A percentile compares a stretch with the other conserved stretches of the same genome.
Evolutionary conservation across 2,888 invertebrate genomes (phyloP).

Genomic region (Eledona agricola): DNA sequence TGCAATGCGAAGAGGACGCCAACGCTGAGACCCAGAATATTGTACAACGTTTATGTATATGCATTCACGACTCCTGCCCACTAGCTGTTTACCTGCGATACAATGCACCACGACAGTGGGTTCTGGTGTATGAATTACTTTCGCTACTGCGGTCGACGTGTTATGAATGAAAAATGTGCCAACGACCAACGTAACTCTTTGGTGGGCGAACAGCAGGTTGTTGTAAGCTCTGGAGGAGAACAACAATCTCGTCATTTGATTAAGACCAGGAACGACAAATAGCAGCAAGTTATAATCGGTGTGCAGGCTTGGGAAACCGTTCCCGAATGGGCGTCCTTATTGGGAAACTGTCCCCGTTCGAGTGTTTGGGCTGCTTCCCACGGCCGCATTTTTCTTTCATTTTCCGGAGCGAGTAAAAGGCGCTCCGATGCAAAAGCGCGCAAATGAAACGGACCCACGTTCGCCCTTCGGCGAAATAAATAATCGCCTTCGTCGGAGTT

Average conservation of each 20-base stretch:
- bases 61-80: slow-evolving; percentile 27
- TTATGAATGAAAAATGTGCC: slow-evolving; percentile 42
- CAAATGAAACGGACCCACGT: slow-evolving; percentile 45
- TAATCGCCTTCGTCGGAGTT: slow-evolving; percentile 38
- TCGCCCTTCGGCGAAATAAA: slow-evolving; percentile 42
- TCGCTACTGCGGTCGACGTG: slow-evolving; percentile 40
- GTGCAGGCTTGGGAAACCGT: no score
- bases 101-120: slow-evolving; percentile 39
- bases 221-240: no score
- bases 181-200: slow-evolving; percentile 19
- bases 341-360: slow-evolving; percentile 17
- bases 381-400: slow-evolving; percentile 20
- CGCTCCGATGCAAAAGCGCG: slow-evolving; percentile 39
- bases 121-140: slow-evolving; percentile 42
- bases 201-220: no score
- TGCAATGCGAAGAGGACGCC: slow-evolving; percentile 42
- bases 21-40: slow-evolving; percentile 31
- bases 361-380: slow-evolving; percentile 21
- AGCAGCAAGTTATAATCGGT: no score
- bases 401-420: slow-evolving; percentile 44
- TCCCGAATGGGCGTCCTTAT: slow-evolving; percentile 24
- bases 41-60: slow-evolving; percentile 19
- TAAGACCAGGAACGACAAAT: no score
- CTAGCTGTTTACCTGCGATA: slow-evolving; percentile 36
- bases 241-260: no score